A percentile compares a stretch with the other conserved stretches of the same genome.
phyloP scores from a whole-genome alignment of 53 echinoderm and acorn worm genomes.

The Hippasteria phrygiana region DNA sequence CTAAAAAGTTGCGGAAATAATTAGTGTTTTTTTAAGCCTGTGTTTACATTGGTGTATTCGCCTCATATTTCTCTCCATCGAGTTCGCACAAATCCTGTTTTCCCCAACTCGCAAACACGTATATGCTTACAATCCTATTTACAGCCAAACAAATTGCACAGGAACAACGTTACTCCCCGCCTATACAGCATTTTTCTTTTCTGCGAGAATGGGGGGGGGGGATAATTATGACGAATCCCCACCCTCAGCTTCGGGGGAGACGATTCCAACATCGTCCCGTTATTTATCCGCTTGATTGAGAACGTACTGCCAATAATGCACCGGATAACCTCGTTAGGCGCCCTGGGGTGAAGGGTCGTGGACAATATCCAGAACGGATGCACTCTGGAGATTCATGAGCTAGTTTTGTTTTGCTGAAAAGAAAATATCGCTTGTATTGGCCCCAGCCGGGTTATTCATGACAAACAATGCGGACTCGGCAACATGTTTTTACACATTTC shows the following conservation, averaged over 20 bases:
- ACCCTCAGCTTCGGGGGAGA: not conserved
- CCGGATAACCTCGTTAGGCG: not conserved
- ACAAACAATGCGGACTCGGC: not conserved
- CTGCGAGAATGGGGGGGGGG: not conserved
- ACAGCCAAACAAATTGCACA: too few relatives aligned
- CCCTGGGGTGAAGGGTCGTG: not conserved
- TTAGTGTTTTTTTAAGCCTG: too few relatives aligned
- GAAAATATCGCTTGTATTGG: too few relatives aligned
- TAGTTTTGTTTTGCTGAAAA: too few relatives aligned
- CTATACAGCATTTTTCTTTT: too few relatives aligned
- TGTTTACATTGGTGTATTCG: too few relatives aligned
- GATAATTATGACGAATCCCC: not conserved
- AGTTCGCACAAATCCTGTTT: too few relatives aligned
- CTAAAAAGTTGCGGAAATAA: too few relatives aligned
- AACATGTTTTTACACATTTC: not conserved
- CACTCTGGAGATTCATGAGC: not conserved
- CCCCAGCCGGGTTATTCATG: not conserved
- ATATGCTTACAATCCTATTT: too few relatives aligned
- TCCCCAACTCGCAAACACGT: too few relatives aligned
- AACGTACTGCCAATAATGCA: not conserved
- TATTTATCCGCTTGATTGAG: not conserved
- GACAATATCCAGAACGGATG: conserved; percentile 1
- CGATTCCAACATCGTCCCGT: not conserved
- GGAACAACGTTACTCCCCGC: too few relatives aligned
- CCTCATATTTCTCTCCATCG: too few relatives aligned